Conservation (phyloP, 2,113 vertebrate genomes). For the Solea senegalensis region DNA sequence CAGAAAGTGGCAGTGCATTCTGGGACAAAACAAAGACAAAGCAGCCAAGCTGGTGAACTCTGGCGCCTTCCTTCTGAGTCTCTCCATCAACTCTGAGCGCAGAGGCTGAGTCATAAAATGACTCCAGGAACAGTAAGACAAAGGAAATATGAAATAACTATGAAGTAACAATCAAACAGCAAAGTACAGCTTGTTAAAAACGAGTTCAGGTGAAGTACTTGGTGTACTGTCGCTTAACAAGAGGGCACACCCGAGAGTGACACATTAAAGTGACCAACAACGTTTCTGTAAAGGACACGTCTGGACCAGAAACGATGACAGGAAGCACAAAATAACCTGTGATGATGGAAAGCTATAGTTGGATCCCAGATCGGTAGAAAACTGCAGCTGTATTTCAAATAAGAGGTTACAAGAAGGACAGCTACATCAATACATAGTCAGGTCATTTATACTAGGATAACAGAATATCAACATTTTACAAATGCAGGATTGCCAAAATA, state of each 20-base stretch:
- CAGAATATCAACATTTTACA: background rate
- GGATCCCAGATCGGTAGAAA: background rate
- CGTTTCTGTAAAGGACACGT: background rate
- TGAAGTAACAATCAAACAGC: background rate
- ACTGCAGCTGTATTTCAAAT: background rate
- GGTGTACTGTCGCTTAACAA: background rate
- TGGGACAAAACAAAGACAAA: slow-evolving; percentile 13
- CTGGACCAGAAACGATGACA: background rate
- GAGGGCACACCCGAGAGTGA: no score
- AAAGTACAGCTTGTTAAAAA: slow-evolving; percentile 12
- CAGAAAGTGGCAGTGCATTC: slow-evolving; percentile 3
- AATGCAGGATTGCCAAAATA: no score
- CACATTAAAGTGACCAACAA: no score
- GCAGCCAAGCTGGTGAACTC: background rate
- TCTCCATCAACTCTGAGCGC: slow-evolving; percentile 10
- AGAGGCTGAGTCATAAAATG: slow-evolving; percentile 3
- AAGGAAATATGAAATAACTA: background rate
- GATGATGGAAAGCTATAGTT: background rate
- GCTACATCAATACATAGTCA: background rate
- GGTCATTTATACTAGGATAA: background rate
- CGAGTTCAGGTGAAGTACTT: slow-evolving; percentile 10
- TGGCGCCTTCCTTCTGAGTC: background rate
- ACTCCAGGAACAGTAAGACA: background rate
- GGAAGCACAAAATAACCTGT: background rate
- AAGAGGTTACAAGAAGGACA: background rate